Conservation (phyloP, 2,888 invertebrate species). For the Campoletis raptor region DNA sequence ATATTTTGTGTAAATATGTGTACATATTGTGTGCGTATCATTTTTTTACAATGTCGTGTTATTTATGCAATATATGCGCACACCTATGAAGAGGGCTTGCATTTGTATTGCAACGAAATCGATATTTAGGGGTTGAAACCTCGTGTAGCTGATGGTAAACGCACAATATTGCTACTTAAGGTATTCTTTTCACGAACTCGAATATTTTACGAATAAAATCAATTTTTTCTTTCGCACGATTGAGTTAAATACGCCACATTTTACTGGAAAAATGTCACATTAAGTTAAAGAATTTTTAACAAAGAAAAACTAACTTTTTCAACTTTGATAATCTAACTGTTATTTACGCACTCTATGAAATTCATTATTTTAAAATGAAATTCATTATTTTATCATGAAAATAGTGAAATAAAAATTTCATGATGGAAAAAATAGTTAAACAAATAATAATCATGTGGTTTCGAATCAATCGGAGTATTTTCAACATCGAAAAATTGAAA, state of each 20-base stretch:
- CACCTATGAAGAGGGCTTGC: not conserved
- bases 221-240: not conserved
- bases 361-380: not conserved
- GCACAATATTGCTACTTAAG: not conserved
- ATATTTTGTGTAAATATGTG: not conserved
- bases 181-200: not conserved
- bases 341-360: too few relatives aligned
- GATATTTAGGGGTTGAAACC: conserved; percentile 38
- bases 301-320: not conserved
- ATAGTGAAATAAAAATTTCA: not conserved
- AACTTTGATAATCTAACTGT: not conserved
- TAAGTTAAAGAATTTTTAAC: too few relatives aligned
- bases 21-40: not conserved
- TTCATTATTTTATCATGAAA: not conserved
- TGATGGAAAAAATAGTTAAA: not conserved
- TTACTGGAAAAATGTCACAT: too few relatives aligned
- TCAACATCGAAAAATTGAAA: conserved; percentile 53
- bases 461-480: conserved; percentile 36
- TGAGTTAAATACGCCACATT: not conserved
- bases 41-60: conserved; percentile 2
- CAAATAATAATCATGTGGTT: conserved; percentile 17
- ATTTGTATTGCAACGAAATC: conserved; percentile 36
- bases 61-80: not conserved
- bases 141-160: conserved; percentile 24
- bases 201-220: not conserved